phyloP scores from a whole-genome alignment of 1,140 invertebrate species.

The Drosophila rufa region DNA sequence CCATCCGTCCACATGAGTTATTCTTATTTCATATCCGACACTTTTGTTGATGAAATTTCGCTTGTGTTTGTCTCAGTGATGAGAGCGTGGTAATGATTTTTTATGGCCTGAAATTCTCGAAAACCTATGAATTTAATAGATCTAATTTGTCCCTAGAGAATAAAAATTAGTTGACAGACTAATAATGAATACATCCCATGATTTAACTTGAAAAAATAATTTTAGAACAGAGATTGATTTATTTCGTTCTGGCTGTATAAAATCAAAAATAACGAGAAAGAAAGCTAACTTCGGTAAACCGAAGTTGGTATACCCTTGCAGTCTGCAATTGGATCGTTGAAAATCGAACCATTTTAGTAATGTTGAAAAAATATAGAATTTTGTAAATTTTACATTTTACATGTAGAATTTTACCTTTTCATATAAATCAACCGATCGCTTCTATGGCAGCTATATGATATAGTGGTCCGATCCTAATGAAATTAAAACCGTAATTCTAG shows the following conservation, averaged over 20 bases:
- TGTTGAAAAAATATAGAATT: too few species aligned
- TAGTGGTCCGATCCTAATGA: too few species aligned
- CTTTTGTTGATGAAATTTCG: constrained; percentile 20
- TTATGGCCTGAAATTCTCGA: constrained; percentile 9
- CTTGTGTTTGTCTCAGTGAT: constrained; percentile 17
- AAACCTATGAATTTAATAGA: constrained; percentile 13
- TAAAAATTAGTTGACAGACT: not conserved
- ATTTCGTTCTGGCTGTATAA: not conserved
- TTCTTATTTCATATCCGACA: constrained; percentile 34
- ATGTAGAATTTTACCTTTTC: too few species aligned
- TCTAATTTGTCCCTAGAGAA: not conserved
- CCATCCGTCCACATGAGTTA: constrained; percentile 12
- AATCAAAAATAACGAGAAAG: not conserved
- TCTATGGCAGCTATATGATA: too few species aligned
- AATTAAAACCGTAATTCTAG: too few species aligned
- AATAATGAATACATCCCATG: too few species aligned
- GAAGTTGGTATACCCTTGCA: too few species aligned
- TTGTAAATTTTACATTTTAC: too few species aligned
- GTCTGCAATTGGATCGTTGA: too few species aligned
- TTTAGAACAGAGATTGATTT: not conserved
- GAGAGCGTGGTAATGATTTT: constrained; percentile 26
- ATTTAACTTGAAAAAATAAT: not conserved
- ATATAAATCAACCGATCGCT: too few species aligned
- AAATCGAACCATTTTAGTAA: too few species aligned
- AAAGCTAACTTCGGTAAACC: too few species aligned